phyloP scores from a whole-genome alignment of 1,140 invertebrate species.

The Hetaerina americana region DNA sequence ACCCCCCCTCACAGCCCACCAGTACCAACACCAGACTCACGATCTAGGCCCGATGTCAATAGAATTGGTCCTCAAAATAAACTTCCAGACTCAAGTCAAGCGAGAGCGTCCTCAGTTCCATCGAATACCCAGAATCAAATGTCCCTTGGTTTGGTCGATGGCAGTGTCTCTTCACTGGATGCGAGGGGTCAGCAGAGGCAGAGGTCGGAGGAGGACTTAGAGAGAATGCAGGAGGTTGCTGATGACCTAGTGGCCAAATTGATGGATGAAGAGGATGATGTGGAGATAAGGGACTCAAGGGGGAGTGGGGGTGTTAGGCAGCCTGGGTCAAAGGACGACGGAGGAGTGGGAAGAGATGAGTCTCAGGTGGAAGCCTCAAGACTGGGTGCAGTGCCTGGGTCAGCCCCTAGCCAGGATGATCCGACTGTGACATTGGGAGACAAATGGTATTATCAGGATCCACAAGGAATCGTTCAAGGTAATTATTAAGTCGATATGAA shows the following conservation, averaged over 20 bases:
- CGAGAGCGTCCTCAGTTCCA: constrained; percentile 1
- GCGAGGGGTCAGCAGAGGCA: constrained; percentile 20
- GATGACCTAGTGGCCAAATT: constrained; percentile 61
- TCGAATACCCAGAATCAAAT: background rate
- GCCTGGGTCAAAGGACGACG: background rate
- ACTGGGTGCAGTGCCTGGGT: constrained; percentile 14
- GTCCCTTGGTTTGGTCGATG: background rate
- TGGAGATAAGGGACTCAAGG: background rate
- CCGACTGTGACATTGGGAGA: constrained; percentile 31
- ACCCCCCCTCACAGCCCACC: background rate
- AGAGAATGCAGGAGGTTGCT: constrained; percentile 53
- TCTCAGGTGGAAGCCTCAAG: constrained; percentile 24
- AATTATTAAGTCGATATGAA: too few relatives aligned
- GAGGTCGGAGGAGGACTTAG: constrained; percentile 36
- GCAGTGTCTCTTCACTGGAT: background rate
- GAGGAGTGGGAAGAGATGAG: constrained; percentile 13
- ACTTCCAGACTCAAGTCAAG: background rate
- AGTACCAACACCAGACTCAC: background rate
- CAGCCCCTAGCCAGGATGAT: constrained; percentile 20
- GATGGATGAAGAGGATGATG: constrained; percentile 44
- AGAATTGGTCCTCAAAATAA: background rate
- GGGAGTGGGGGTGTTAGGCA: constrained; percentile 1
- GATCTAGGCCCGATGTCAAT: background rate
- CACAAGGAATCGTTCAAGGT: constrained; percentile 54
- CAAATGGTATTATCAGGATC: constrained; percentile 76